Base-by-base conservation (phyloP, 64 coral and sea anemone genomes). In the Dendronephthya gigantea region DNA sequence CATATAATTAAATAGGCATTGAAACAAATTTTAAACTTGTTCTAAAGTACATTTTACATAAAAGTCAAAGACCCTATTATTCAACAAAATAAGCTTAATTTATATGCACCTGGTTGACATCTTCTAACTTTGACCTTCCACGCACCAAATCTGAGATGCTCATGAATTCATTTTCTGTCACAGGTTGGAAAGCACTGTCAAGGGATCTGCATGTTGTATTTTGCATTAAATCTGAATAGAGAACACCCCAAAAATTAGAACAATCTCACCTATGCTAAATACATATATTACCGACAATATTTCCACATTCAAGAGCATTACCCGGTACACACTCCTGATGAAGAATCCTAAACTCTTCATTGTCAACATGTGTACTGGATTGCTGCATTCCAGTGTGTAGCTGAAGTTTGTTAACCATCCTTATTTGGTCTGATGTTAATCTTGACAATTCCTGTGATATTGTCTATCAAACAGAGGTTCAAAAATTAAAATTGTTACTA, bases 101-200 rank as follows among this genome's bases (percentile, higher is more conserved):
- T 35, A 13, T 14, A 58, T 65, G 29, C 35, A 92, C 94, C 94
- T 96, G 88, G 79, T 97, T 97, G 2, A 97, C 94, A 85, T 90
- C 94, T 39, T 86, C 83, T 10, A 93, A 81, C 82, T 93, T 93
- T 32, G 83, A 89, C 84, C 92, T 84, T 28, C 94, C 92, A 55
- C 91, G 68, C 22, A 97, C 85, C 38, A 97, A 89, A 39, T 89
- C 82, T 35, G 94, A 97, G 11, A 97, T 87, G 82, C 83, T 83
- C 45, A 88, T n/a, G 87, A 93, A 97, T 35, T 97, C 94, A 15
- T 82, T 85, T 45, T 93, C 74, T 41, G 92, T 84, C 2, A 97
- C 82, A 31, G 94, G 76, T 43, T 91, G 38, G 48, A 93, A 93
- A 40, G 93, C 84, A n/a, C 85, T 89, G 10, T 68, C 72, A 36